Base-by-base conservation (phyloP, 2,888 invertebrate genomes). In the Papilio gigon region DNA sequence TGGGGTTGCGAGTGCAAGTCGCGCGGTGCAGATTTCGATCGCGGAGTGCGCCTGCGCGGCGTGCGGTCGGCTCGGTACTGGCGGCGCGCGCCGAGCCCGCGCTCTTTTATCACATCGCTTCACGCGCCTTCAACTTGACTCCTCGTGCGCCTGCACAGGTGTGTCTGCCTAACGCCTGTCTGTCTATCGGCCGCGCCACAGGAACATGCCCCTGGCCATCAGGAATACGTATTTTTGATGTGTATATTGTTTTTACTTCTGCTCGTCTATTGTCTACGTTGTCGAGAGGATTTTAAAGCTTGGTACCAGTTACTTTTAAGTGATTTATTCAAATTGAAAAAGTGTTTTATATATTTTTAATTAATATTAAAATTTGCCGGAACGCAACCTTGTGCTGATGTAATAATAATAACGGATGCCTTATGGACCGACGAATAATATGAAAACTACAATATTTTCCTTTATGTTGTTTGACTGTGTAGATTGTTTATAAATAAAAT, bases 41-140 rank as follows among this genome's bases (percentile, higher is more conserved):
- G 75, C 80, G 84, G 68, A 71, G 71, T 76, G 75, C 76, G 89
- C 89, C 82, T 83, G 87, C 87, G 86, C 76, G 77, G 75, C 81
- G 78, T 78, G 84, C 83, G 81, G 86, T 84, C 80, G 80, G 79
- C 72, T 84, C 79, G 80, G 81, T 89, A 92, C 91, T 92, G 89
- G 77, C 87, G 81, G 84, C 86, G 89, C 88, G 89, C 89, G 89
- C 80, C 78, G 75, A 73, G 77, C 75, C 74, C 81, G 70, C 82
- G 76, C 84, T 84, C 89, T 91, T 92, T 86, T 91, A 92, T 90
- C 88, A 91, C 82, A 87, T 89, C 86, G 85, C 82, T 81, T 79
- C 80, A 78, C 81, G 81, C 84, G 83, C 88, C 89, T 89, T 89
- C 84, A 89, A 89, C 89, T 89, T 90, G 88, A 89, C 88, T 87